Percentiles rank a stretch among this genome's conserved stretches.
These are phyloP conservation scores for Strix aluco DNA, from an alignment of 2,113 vertebrate genomes.

Conservation along the genomic window DNA sequence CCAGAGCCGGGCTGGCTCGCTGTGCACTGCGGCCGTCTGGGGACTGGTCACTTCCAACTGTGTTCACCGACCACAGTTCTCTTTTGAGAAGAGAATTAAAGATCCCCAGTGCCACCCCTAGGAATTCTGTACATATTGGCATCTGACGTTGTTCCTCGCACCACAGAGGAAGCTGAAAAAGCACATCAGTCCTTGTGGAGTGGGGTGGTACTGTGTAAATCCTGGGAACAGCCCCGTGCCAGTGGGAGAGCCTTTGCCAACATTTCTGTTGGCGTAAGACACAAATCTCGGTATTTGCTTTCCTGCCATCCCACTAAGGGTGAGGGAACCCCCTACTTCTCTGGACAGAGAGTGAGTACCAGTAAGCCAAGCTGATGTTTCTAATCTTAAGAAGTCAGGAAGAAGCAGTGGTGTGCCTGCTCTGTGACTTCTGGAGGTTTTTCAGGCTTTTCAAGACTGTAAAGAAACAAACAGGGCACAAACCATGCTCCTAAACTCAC, in stretches of 20 bases:
- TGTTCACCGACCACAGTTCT: fast-evolving
- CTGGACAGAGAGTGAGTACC: not conserved
- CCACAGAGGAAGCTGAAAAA: not conserved
- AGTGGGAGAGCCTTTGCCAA: not conserved
- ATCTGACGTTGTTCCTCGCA: not conserved
- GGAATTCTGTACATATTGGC: not conserved
- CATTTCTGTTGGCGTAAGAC: not conserved
- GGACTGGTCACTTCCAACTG: not conserved
- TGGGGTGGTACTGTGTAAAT: not conserved
- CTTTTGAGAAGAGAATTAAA: not conserved
- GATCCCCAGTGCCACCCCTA: not conserved
- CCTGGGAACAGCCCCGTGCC: not conserved
- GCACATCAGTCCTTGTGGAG: not conserved
- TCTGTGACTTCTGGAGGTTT: not conserved
- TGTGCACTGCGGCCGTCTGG: fast-evolving
- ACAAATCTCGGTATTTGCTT: not conserved
- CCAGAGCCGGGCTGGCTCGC: fast-evolving
- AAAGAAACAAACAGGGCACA: not conserved
- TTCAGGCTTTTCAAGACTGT: not conserved
- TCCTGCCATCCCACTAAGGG: not conserved
- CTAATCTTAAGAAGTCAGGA: not conserved
- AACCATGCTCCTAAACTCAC: not conserved
- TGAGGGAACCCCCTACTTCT: not conserved
- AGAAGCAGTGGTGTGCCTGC: not conserved
- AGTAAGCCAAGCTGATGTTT: not conserved